Conservation (phyloP, 1,140 invertebrate genomes). For the Matsumurasca onukii region DNA sequence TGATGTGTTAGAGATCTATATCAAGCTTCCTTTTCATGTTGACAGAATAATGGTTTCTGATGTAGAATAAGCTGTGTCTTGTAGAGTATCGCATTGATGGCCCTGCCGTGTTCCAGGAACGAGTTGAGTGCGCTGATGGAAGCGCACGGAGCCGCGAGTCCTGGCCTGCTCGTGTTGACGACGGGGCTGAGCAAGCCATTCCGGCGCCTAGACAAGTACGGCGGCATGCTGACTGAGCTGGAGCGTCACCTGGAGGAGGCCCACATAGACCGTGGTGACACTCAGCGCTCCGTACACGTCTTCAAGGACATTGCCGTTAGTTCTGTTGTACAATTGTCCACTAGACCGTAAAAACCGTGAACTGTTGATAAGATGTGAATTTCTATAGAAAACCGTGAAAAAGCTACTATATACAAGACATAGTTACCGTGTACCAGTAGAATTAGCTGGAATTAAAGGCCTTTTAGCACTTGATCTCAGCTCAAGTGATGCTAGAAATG, state of each 20-base stretch:
- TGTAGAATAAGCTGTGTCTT: too few species aligned
- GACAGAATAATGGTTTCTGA: too few species aligned
- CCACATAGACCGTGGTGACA: slow-evolving; percentile 94
- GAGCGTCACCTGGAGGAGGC: slow-evolving; percentile 93
- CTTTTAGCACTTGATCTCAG: background rate
- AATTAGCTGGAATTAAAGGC: background rate
- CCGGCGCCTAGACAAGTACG: slow-evolving; percentile 91
- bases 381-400: background rate
- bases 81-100: too few species aligned
- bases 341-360: background rate
- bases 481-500: too few species aligned
- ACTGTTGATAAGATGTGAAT: background rate
- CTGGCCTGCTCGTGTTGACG: slow-evolving; percentile 86
- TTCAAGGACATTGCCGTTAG: slow-evolving; percentile 93
- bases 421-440: background rate
- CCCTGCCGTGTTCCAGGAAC: slow-evolving; percentile 61
- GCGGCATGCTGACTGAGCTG: slow-evolving; percentile 90
- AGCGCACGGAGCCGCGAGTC: slow-evolving; percentile 72
- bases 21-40: too few species aligned
- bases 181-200: slow-evolving; percentile 94
- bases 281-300: slow-evolving; percentile 88
- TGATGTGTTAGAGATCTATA: too few species aligned
- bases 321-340: slow-evolving; percentile 39
- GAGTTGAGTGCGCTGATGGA: slow-evolving; percentile 88
- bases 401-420: background rate